Base-by-base conservation (phyloP, 1,140 invertebrate species). In the Bombus confusus region DNA sequence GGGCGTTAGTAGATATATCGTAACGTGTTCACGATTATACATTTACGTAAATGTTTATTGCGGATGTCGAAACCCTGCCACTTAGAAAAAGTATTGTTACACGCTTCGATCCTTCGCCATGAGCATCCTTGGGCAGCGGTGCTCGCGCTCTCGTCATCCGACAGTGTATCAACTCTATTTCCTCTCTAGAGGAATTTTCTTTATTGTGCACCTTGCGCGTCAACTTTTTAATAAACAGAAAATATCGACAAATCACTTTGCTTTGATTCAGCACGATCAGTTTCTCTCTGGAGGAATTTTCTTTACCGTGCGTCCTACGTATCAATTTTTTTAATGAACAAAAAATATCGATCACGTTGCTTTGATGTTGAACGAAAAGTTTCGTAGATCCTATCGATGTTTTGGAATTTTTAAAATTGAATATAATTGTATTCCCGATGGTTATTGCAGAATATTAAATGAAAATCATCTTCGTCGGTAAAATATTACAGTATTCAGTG, bases 11-110 rank as follows among this genome's bases (percentile, higher is more conserved):
- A 92, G 90, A 93, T 93, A 93, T 88, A 91, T 91, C 87, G 90
- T 92, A 92, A 92, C 76, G 86, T 91, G 86, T 92, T 92, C 91
- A 92, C 92, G 90, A 94, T 93, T 94, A 94, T 91, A 94, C 93
- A 95, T 93, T 94, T 93, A 94, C 91, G 90, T 93, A 93, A 93
- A 88, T 93, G 94, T 93, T 93, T 94, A 92, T 94, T 93, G 91
- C 91, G 87, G 86, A 92, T 94, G 89, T 92, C 89, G 89, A 90
- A 92, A 92, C 92, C 92, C 91, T 93, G 93, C 92, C 91, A 72
- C 88, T 92, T 88, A 73, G 86, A 85, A 89, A 93, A 86, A 88
- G 87, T 90, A 87, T 86, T 76, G 39, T 85, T 85, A 85, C 80
- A 68, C 72, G 80, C 43, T 71, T 47, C 64, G 64, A 83, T 79